Evolutionary conservation across 1,140 invertebrate species (phyloP), one percentile per base, ranked within the genome.

Genomic region (Drosophila pandora): DNA sequence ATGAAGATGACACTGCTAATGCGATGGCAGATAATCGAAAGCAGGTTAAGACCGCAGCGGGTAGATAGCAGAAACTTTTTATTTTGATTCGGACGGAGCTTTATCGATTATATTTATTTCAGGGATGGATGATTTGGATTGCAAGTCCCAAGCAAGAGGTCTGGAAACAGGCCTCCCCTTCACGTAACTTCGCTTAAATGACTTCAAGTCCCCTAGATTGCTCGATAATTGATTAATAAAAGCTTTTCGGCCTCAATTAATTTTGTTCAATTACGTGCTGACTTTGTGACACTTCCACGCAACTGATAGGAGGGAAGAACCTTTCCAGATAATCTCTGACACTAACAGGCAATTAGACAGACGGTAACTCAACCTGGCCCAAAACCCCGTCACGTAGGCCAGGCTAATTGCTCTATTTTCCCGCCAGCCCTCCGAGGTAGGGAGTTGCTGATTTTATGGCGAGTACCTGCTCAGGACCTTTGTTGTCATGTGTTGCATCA

Each of bases 341-440:
- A 72, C 81, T 83, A 71, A 70, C 41, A 22, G 67, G 49, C 72
- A 77, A 76, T 80, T 80, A 80, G 49, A 34, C 72, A 68, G 76
- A 79, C 59, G 57, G 56, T 32, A 9, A 65, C 48, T 80, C 39
- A 41, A 17, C 39, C 55, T 58, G 69, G 62, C 37, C 54, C 55
- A 53, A 76, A 41, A 22, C 39, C 54, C 67, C 34, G 37, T 50
- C 81, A 87, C 81, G 81, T 87, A 87, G 82, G 30, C 69, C 80
- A 82, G 78, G 81, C 64, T 85, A 85, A 85, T 85, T 87, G 70
- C 82, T 85, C 78, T 85, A 87, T 85, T 87, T 84, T 74, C 77
- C 17, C 17, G 0, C 59, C 48, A 48, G 64, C n/a, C 32, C 37
- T 23, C 61, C 32, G 45, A 28, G 64, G 25, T 9, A n/a, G 9